Evolutionary conservation across 2,113 vertebrate genomes (phyloP), one percentile per base, ranked within the genome.

Genomic region (Scopus umbretta): DNA sequence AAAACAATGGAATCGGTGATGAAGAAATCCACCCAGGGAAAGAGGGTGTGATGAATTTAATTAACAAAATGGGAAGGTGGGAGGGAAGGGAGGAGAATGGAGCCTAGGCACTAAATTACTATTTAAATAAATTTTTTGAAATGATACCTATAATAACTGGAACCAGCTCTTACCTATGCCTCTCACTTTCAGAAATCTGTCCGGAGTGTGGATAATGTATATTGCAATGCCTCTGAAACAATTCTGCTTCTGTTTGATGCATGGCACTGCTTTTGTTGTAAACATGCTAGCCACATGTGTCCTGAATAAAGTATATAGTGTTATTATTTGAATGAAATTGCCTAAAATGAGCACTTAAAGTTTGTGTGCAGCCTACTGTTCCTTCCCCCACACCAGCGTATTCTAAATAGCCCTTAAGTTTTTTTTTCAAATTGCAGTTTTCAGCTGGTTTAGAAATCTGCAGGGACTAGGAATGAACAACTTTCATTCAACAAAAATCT

Each of bases 1-100:
- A 71, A 81, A 90, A 96, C 81, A 93, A 92, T 96, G 62, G 84
- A 76, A 71, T 80, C 42, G 49, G 56, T 92, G 96, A 87, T 45
- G 75, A 85, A 94, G 82, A 92, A 92, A 93, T 75, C 34, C 75
- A 50, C 49, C 34, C 29, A 56, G 76, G n/a, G 65, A 84, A 72
- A 30, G 63, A 58, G 73, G 68, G 80, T 4, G 13, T 82, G 72
- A 68, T 94, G 84, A 70, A 74, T 92, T 88, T 91, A 42, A 72
- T 92, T 80, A 86, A 67, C 2, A 4, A 72, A 78, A 80, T 0
- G 0, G 61, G 65, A 73, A 78, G 66, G 75, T 0, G 2, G 63
- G n/a, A 22, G 50, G 75, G 42, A 56, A 70, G 49, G 58, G 59
- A 47, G 59, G 36, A 70, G n/a, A 75, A 30, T 4, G 25, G 23